Evolutionary conservation across 2,797 vertebrate species (phyloP).

Genomic region (Tamandua tetradactyla): DNA sequence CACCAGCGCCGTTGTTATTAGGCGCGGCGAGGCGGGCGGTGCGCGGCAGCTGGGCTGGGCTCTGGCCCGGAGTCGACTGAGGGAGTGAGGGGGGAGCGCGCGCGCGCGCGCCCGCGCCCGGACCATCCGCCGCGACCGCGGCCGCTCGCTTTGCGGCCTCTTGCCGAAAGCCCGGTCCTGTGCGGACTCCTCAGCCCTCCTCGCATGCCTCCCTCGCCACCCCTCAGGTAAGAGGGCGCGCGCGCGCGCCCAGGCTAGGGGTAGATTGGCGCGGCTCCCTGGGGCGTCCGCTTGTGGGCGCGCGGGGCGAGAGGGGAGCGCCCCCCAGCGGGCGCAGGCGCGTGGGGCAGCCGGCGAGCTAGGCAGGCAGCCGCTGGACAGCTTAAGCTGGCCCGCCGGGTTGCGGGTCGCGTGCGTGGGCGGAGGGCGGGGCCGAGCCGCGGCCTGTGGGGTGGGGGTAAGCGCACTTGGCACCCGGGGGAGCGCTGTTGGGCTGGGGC

Average conservation of each 20-base stretch:
- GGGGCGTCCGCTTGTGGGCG: neutral
- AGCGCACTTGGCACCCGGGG: neutral
- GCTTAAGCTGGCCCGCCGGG: no score
- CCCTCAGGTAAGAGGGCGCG: constrained; percentile 73
- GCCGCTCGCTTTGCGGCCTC: neutral
- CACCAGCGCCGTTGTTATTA: constrained; percentile 82
- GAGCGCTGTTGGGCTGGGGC: accelerated
- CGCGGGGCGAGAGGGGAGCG: constrained; percentile 58
- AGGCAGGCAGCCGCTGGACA: neutral
- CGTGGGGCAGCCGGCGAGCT: neutral
- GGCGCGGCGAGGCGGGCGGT: constrained; percentile 76
- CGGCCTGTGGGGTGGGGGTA: neutral
- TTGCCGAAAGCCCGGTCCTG: neutral
- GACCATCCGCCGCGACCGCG: neutral
- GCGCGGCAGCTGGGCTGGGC: constrained; percentile 72
- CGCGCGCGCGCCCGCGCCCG: neutral
- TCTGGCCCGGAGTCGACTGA: constrained; percentile 50
- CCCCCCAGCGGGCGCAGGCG: constrained; percentile 61
- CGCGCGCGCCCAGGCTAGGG: neutral
- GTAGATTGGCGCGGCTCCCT: neutral
- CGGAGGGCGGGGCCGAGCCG: neutral
- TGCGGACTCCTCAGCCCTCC: neutral
- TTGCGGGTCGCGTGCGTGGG: neutral
- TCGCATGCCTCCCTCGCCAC: constrained; percentile 3
- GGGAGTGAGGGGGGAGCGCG: constrained; percentile 49